A percentile compares a stretch with the other conserved stretches of the same genome.
Evolutionary conservation across 1,140 invertebrate species (phyloP).

Genomic region (Steinernema feltiae): DNA sequence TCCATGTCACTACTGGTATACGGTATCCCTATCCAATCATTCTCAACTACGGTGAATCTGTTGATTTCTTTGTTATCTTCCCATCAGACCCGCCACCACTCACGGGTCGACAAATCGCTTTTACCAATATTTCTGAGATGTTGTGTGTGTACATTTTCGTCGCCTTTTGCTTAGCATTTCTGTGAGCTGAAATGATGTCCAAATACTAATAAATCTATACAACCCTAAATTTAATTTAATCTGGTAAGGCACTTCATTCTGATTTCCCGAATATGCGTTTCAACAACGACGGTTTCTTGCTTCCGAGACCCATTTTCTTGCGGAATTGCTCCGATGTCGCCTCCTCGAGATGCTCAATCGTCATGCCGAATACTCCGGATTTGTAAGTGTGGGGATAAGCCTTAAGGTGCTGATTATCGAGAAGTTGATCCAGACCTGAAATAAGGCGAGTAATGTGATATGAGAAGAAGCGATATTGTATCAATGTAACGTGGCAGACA

Average conservation of each 20-base stretch:
- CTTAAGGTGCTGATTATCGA: slow-evolving; percentile 20
- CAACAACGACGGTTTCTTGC: slow-evolving; percentile 5
- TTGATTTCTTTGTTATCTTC: not conserved
- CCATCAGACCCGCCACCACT: not conserved
- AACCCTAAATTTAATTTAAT: not conserved
- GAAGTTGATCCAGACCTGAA: slow-evolving; percentile 14
- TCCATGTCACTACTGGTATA: not conserved
- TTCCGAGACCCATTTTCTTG: slow-evolving; percentile 14
- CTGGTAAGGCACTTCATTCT: not conserved
- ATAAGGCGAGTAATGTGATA: too few species aligned
- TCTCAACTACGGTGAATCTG: not conserved
- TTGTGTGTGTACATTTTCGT: not conserved
- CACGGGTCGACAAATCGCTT: not conserved
- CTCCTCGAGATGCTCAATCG: slow-evolving; percentile 16
- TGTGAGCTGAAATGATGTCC: not conserved
- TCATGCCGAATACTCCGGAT: slow-evolving; percentile 20
- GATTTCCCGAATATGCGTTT: not conserved
- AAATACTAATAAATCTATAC: not conserved
- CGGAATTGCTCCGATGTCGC: slow-evolving; percentile 15
- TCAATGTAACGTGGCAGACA: too few species aligned
- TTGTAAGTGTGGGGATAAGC: slow-evolving; percentile 24
- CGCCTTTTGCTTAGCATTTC: not conserved
- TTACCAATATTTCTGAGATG: not conserved
- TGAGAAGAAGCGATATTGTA: too few species aligned
- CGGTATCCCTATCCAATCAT: not conserved